Evolutionary conservation across 2,888 invertebrate species (phyloP), one percentile per base, ranked within the genome.

Genomic region (Aspidiotus destructor): DNA sequence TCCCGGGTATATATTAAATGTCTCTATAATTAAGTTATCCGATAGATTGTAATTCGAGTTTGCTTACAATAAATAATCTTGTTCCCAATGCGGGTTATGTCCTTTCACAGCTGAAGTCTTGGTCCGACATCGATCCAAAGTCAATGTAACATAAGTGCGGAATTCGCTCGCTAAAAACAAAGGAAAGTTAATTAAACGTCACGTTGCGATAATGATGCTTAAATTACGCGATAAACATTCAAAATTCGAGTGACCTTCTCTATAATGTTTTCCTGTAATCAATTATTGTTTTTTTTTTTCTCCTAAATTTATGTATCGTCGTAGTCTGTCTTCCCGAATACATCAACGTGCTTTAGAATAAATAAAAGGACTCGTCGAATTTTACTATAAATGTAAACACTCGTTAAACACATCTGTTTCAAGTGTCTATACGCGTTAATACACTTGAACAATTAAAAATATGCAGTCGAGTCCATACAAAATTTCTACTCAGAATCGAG

Each of bases 61-160:
- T 79, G 90, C 94, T 92, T 82, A 97, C 96, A 97, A 97, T 78
- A 96, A 86, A 84, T 96, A 97, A 82, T 97, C 96, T 83, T 96
- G 95, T 80, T 96, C 95, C 96, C 96, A 97, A 80, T 90, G 88
- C 78, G 97, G 97, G 80, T 88, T 87, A 78, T 88, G 86, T 77
- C 97, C 97, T 84, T 94, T 94, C 74, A 96, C 95, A 76, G 93
- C 91, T 76, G 94, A 91, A 76, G 96, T 97, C 74, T 96, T 95
- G 72, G 95, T 94, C 83, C 96, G 97, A 77, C 97, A 96, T 85
- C 94, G 95, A 81, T 96, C 95, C 74, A 97, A 85, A 80, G 96
- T 97, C 76, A 97, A 84, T 74, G 93, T 94, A 79, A 94, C 94
- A 83, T 97, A 97, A 74, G 93, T 90, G 83, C 93, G 94, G 82